These are phyloP conservation scores for Aphidoletes aphidimyza DNA, from an alignment of 2,888 invertebrate species.

Conservation along the genomic window DNA sequence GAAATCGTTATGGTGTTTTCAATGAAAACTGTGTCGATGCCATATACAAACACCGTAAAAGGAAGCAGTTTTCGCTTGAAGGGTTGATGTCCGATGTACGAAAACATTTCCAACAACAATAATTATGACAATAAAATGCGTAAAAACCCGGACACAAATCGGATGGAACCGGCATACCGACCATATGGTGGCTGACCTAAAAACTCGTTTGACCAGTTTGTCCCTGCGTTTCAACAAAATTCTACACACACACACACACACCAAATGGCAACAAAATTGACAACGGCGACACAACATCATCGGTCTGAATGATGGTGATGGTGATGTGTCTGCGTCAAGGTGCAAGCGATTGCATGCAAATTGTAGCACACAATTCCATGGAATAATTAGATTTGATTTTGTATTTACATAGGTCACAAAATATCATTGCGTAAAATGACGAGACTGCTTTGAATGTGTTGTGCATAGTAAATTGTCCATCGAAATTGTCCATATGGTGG, in stretches of 20 bases:
- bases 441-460: neutral
- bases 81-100: conserved; percentile 39
- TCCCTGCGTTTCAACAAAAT: neutral
- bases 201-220: conserved; percentile 49
- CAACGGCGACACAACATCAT: no score
- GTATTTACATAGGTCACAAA: neutral
- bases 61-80: neutral
- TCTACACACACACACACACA: no score
- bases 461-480: neutral
- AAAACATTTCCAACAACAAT: neutral
- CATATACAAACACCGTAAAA: neutral
- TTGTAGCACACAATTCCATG: conserved; percentile 19
- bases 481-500: neutral
- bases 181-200: conserved; percentile 42
- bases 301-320: no score
- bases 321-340: neutral
- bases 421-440: neutral
- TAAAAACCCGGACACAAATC: neutral
- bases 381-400: neutral
- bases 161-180: neutral
- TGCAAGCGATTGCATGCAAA: conserved; percentile 10
- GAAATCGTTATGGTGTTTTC: neutral
- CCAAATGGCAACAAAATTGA: no score
- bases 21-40: neutral
- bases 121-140: neutral